Conservation (phyloP, 2,113 vertebrate species). For the Naja naja region DNA sequence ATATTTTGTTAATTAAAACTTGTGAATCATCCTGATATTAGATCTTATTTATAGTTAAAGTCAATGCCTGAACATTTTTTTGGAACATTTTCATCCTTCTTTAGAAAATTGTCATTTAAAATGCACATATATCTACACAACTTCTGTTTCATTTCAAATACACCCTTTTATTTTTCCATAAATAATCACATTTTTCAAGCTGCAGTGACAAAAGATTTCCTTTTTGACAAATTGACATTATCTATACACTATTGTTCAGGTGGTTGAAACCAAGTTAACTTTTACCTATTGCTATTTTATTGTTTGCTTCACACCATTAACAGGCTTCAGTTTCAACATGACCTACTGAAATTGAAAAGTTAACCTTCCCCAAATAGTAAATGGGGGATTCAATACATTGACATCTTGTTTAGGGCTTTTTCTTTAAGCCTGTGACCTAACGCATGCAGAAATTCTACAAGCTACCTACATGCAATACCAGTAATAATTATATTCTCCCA, state of each 20-base stretch:
- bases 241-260: slow-evolving; percentile 11
- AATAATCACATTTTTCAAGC: slow-evolving; percentile 10
- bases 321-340: slow-evolving; percentile 32
- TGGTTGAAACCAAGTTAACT: slow-evolving; percentile 22
- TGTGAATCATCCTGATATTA: not conserved
- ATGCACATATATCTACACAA: not conserved
- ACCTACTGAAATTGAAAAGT: slow-evolving; percentile 57
- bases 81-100: slow-evolving; percentile 4
- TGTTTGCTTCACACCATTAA: slow-evolving; percentile 35
- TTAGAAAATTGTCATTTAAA: not conserved
- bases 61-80: not conserved
- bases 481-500: slow-evolving; percentile 13
- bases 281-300: slow-evolving; percentile 34
- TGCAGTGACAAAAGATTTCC: not conserved
- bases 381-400: slow-evolving; percentile 42
- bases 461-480: slow-evolving; percentile 5
- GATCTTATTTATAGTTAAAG: slow-evolving; percentile 18
- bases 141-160: slow-evolving; percentile 21
- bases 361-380: slow-evolving; percentile 59
- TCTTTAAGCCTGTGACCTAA: slow-evolving; percentile 34
- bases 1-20: slow-evolving; percentile 15
- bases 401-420: slow-evolving; percentile 40
- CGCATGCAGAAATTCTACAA: slow-evolving; percentile 31
- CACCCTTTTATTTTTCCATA: not conserved
- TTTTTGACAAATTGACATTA: slow-evolving; percentile 15